Base-by-base conservation (phyloP, 2,888 invertebrate species). In the Gonocerus acuteangulatus region DNA sequence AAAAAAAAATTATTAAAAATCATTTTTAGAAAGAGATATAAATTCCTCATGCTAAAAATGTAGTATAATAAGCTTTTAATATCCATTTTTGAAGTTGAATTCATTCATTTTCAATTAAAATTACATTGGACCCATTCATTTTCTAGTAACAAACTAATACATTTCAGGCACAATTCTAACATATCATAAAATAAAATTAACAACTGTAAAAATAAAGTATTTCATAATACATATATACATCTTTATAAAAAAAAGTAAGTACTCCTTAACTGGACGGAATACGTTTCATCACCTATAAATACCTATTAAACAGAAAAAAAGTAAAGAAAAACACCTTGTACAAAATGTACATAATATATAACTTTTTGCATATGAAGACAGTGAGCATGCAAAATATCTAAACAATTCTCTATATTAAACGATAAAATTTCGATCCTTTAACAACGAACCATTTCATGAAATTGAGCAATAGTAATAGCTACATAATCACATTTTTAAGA, bases 181-280 rank as follows among this genome's bases (percentile, higher is more conserved):
- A 9, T 39, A 39, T n/a, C 4, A 11, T 39, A 39, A 39, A 39
- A 39, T 15, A 39, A 39, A 6, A 39, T n/a, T 39, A 15, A 39
- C 15, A 15, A n/a, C n/a, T 9, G n/a, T 39, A 39, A 39, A n/a
- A 39, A 39, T 39, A 39, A 39, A 39, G 39, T n/a, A 39, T n/a
- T 39, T 15, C 39, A 39, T 39, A 18, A 47, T 21, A 47, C 19
- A 47, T 47, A 47, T 47, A 47, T 47, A 47, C 47, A 47, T 16
- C 18, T 3, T 21, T 18, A 47, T 21, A n/a, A 45, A 57, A 42
- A 56, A 57, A 23, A 60, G 48, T 62, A 62, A 59, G 62, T 62
- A 62, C 62, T 52, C 58, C 62, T 62, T 59, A 59, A 52, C 48
- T 62, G 62, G 62, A 62, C 62, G 62, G 62, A 57, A 60, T 62